Base-by-base conservation (phyloP, 1,140 invertebrate genomes). In the Scaptomyza montana region DNA sequence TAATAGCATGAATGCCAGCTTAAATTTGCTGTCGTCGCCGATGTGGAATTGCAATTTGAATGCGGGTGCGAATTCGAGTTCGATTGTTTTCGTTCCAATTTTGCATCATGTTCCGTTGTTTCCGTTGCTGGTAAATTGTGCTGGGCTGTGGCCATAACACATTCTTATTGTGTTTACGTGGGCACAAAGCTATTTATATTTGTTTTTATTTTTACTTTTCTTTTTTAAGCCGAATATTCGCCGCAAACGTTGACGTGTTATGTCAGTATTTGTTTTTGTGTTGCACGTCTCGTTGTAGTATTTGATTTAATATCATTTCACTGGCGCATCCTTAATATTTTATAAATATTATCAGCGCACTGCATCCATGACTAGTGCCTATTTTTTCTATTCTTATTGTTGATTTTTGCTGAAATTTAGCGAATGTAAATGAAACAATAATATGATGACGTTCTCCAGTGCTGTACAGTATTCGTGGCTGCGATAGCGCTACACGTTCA, bases 1-100 rank as follows among this genome's bases (percentile, higher is more conserved):
- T 94, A 93, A 72, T 93, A 90, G 81, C 93, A 94, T 47, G 92
- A 92, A 77, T 94, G 93, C 93, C 93, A 94, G 90, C 80, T 86
- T 51, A 80, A 55, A 30, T 62, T 56, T 53, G 63, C 50, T 1
- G 50, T 54, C 4, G 49, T 50, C 13, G 54, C 16, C 1, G 54
- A 57, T 43, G 41, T 41, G 39, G 39, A 1, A 10, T 30, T 49
- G n/a, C 13, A 47, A 36, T 49, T 49, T 9, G 41, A 47, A 79
- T 25, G 2, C 21, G 5, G 49, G 60, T 41, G 75, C 63, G 5
- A 25, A 25, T 25, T 25, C 21, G 21, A 25, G 21, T 25, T 62
- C 16, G 80, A 82, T 10, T 57, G 74, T 47, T 85, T 85, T 19
- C 81, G 66, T 9, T 70, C 66, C 12, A 46, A 25, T 19, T 45